Conservation (phyloP, 2,797 vertebrate genomes). For the Anableps anableps region DNA sequence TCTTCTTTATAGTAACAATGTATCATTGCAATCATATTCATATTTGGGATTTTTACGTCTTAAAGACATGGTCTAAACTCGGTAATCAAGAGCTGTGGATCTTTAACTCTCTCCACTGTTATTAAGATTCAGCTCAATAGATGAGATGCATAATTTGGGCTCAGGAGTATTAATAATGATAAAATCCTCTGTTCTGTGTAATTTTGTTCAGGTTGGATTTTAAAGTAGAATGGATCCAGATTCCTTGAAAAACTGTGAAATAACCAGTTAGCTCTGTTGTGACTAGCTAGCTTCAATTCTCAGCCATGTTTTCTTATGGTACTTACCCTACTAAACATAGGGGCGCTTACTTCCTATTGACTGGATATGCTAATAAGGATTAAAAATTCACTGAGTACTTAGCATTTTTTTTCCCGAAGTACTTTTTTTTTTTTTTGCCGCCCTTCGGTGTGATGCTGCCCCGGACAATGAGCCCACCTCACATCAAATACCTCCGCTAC, state of each 20-base stretch:
- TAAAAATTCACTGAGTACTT: no score
- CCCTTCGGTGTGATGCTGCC: no score
- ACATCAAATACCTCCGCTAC: not conserved
- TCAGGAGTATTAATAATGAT: not conserved
- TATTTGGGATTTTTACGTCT: not conserved
- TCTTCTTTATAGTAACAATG: no score
- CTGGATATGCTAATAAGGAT: no score
- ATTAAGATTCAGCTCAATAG: not conserved
- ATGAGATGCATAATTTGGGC: not conserved
- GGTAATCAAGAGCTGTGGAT: not conserved
- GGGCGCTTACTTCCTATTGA: no score
- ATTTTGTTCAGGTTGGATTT: not conserved
- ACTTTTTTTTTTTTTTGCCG: no score
- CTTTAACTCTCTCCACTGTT: not conserved
- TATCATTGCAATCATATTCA: not conserved
- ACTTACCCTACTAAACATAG: not conserved
- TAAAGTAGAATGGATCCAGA: not conserved
- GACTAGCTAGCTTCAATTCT: no score
- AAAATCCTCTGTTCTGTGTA: not conserved
- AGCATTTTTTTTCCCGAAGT: no score
- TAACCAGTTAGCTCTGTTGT: not conserved
- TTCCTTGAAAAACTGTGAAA: not conserved
- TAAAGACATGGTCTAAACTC: not conserved
- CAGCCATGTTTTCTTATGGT: no score
- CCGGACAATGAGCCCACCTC: not conserved